These are phyloP conservation scores for Nycticorax nycticorax DNA, from an alignment of 2,113 vertebrate genomes.

Conservation along the genomic window DNA sequence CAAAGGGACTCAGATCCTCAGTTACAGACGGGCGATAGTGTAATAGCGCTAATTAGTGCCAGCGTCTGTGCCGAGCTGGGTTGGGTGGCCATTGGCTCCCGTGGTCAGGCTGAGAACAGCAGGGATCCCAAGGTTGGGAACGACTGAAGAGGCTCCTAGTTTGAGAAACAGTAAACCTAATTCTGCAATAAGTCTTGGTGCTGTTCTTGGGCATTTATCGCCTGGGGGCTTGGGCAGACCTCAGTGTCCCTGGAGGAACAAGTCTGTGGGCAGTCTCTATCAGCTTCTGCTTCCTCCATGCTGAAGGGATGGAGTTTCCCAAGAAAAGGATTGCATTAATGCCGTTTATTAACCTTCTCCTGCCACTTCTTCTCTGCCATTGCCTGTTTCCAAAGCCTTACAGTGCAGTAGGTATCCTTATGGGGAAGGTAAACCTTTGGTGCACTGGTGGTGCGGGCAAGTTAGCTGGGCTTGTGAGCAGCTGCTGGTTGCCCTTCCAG, in stretches of 20 bases:
- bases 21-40: background rate
- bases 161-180: background rate
- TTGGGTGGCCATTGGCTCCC: background rate
- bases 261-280: background rate
- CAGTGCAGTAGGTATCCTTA: background rate
- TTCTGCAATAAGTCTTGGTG: background rate
- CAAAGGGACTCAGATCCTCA: background rate
- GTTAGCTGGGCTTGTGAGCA: background rate
- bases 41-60: too few species aligned
- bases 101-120: background rate
- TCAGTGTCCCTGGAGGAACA: background rate
- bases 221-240: background rate
- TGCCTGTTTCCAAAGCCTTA: background rate
- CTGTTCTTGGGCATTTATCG: background rate
- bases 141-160: background rate
- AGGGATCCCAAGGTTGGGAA: background rate
- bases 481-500: background rate
- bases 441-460: fast-evolving
- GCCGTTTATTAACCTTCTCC: background rate
- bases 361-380: background rate
- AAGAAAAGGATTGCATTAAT: too few species aligned
- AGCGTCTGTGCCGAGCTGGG: fast-evolving
- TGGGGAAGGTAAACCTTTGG: background rate
- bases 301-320: background rate
- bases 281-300: background rate